Percentiles rank a stretch among this genome's conserved stretches.
Evolutionary conservation across 2,888 invertebrate genomes (phyloP).

Genomic region (Sesamia inferens): DNA sequence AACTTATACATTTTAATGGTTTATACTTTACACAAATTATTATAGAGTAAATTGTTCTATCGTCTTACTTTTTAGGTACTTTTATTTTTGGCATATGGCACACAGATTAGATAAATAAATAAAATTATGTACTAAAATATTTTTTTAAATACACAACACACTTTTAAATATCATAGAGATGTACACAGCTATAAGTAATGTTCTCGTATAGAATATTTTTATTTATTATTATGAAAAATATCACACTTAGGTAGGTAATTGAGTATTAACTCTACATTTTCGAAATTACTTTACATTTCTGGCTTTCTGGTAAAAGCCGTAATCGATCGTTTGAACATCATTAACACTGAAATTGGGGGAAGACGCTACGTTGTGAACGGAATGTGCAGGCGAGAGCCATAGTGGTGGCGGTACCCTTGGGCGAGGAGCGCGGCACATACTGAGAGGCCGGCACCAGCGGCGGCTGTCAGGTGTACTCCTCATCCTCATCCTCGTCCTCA

Average conservation of each 20-base stretch:
- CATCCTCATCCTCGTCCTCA: slow-evolving; percentile 81
- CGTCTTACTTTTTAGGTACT: slow-evolving; percentile 62
- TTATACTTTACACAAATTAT: slow-evolving; percentile 24
- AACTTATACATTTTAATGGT: slow-evolving; percentile 20
- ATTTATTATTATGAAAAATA: slow-evolving; percentile 69
- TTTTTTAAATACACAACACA: slow-evolving; percentile 62
- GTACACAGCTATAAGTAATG: slow-evolving; percentile 54
- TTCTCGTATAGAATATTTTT: slow-evolving; percentile 41
- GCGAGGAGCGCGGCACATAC: slow-evolving; percentile 79
- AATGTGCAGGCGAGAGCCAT: slow-evolving; percentile 76
- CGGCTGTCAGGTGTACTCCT: slow-evolving; percentile 84
- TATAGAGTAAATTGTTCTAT: slow-evolving; percentile 50
- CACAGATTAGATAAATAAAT: slow-evolving; percentile 52
- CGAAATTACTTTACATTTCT: slow-evolving; percentile 48
- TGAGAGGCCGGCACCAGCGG: slow-evolving; percentile 71
- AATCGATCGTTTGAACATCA: slow-evolving; percentile 35
- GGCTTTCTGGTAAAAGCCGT: slow-evolving; percentile 31
- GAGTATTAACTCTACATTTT: slow-evolving; percentile 68
- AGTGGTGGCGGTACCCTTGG: slow-evolving; percentile 65
- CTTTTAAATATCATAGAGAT: slow-evolving; percentile 59
- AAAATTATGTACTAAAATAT: slow-evolving; percentile 51
- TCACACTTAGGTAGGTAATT: slow-evolving; percentile 74
- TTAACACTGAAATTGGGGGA: slow-evolving; percentile 73
- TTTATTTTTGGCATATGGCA: slow-evolving; percentile 77
- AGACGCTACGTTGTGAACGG: slow-evolving; percentile 70